A percentile compares a stretch with the other conserved stretches of the same genome.
Conservation (phyloP, 2,113 vertebrate species). For the Daphoenositta chrysoptera region DNA sequence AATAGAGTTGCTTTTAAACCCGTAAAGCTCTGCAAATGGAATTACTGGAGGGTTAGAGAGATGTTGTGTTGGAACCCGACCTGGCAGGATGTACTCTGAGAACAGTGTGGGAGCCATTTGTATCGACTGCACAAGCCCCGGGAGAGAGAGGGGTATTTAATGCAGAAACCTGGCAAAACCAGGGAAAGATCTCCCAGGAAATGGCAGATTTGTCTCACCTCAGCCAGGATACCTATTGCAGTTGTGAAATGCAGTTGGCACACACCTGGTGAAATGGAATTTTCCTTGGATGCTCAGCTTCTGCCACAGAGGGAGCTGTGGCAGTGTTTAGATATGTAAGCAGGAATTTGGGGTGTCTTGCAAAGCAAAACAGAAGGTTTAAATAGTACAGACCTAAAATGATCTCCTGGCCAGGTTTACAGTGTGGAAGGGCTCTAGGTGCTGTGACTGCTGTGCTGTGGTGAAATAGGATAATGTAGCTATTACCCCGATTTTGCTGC, state of each 20-base stretch:
- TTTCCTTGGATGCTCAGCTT: background rate
- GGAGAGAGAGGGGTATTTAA: background rate
- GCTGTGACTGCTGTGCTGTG: background rate
- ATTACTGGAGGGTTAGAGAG: background rate
- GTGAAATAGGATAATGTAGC: background rate
- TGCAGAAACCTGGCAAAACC: background rate
- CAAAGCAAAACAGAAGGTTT: background rate
- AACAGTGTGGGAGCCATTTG: background rate
- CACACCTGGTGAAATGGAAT: background rate
- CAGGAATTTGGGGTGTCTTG: background rate
- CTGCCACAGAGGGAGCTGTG: background rate
- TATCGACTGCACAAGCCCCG: background rate
- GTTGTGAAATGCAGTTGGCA: no score
- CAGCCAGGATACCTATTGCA: background rate
- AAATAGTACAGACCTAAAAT: background rate
- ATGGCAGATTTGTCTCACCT: background rate
- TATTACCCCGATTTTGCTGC: background rate
- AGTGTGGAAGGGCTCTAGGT: background rate
- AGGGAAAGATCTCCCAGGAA: background rate
- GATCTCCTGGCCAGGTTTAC: background rate
- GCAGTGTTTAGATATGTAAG: background rate
- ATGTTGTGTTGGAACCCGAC: background rate
- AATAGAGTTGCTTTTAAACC: constrained; percentile 22
- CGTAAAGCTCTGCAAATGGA: background rate
- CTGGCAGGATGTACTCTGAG: background rate